Conservation (phyloP, 2,797 vertebrate species). For the Syngnathus acus region DNA sequence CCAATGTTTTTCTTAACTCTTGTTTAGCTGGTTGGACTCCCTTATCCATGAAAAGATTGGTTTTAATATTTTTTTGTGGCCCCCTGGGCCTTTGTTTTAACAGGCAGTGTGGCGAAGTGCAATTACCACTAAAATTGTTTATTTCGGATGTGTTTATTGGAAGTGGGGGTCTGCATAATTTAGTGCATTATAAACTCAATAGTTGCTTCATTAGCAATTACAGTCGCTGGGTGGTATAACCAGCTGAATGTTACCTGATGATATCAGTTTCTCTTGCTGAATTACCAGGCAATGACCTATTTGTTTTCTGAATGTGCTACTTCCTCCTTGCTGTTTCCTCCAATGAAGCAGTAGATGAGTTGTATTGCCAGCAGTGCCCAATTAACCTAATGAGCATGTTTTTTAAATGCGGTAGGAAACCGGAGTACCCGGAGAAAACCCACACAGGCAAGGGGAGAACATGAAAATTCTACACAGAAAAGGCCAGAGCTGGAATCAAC, state of each 20-base stretch:
- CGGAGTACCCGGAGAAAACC: too few relatives aligned
- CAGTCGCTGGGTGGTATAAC: slow-evolving; percentile 75
- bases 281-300: slow-evolving; percentile 64
- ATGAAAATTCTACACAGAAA: too few relatives aligned
- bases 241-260: slow-evolving; percentile 69
- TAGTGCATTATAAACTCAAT: slow-evolving; percentile 77
- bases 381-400: too few relatives aligned
- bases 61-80: too few relatives aligned
- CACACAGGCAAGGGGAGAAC: too few relatives aligned
- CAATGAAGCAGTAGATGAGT: slow-evolving; percentile 6
- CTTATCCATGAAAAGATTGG: too few relatives aligned
- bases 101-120: slow-evolving; percentile 66
- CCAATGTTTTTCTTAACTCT: too few relatives aligned
- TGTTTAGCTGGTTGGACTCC: too few relatives aligned
- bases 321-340: neutral
- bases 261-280: slow-evolving; percentile 63
- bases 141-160: slow-evolving; percentile 76
- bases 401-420: too few relatives aligned
- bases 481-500: too few relatives aligned
- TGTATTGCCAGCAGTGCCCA: slow-evolving; percentile 40
- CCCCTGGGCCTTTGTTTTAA: too few relatives aligned
- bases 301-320: slow-evolving; percentile 41
- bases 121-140: slow-evolving; percentile 79
- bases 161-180: slow-evolving; percentile 74
- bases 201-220: slow-evolving; percentile 76